Evolutionary conservation across 1,140 invertebrate species (phyloP).

Genomic region (Dermatophagoides farinae): DNA sequence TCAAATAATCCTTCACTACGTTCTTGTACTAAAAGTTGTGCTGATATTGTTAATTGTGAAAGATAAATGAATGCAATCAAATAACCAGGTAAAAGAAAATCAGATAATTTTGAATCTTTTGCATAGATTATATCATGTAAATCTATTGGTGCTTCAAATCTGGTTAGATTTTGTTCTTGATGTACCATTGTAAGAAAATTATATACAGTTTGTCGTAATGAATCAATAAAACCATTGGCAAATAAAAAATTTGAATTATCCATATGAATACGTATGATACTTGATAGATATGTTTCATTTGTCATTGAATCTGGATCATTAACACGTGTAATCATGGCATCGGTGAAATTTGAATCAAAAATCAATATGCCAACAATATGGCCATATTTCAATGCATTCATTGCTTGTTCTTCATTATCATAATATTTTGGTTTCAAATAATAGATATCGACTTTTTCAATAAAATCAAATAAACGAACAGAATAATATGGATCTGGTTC

Average conservation of each 20-base stretch:
- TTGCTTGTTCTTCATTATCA: background rate
- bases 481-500: constrained; percentile 19
- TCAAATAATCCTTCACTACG: constrained; percentile 70
- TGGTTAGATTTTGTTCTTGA: background rate
- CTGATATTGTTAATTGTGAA: constrained; percentile 6
- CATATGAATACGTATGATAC: constrained; percentile 21
- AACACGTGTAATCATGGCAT: constrained; percentile 5
- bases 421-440: constrained; percentile 11
- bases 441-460: constrained; percentile 7
- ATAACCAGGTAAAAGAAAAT: constrained; percentile 10
- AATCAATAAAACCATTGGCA: constrained; percentile 6
- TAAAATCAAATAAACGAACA: background rate
- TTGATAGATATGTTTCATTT: constrained; percentile 18
- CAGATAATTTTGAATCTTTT: constrained; percentile 7
- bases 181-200: background rate
- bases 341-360: constrained; percentile 12
- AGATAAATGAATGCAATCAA: constrained; percentile 10
- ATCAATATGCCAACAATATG: constrained; percentile 11
- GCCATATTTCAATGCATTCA: constrained; percentile 12
- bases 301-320: background rate
- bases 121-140: constrained; percentile 5
- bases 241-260: constrained; percentile 18
- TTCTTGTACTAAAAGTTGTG: constrained; percentile 31
- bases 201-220: constrained; percentile 1
- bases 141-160: constrained; percentile 1